Base-by-base conservation (phyloP, 1,140 invertebrate species). In the Sinonovacula constricta region DNA sequence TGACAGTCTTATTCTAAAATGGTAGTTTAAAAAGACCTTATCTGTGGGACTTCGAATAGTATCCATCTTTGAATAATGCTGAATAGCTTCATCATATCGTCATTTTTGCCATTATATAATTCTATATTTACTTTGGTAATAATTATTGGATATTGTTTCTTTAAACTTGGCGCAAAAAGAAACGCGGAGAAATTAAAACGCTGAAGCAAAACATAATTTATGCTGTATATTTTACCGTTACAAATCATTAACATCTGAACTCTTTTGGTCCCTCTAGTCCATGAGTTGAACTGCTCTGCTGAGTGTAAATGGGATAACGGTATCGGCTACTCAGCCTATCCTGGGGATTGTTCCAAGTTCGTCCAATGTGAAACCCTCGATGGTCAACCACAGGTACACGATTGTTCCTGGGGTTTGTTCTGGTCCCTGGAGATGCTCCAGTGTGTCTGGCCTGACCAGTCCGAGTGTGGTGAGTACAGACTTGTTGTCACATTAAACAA, bases 261-360 rank as follows among this genome's bases (percentile, higher is more conserved):
- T 28, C 59, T 22, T 0, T 0, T 26, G n/a, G 31, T 30, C 22
- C 10, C n/a, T 33, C 15, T 57, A 78, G 75, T 36, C 33, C 34
- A 12, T 12, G 12, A 34, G 24, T n/a, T 78, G n/a, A 69, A 69
- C 49, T 78, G 75, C 18, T 69, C 65, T 14, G 51, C 67, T 14
- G 75, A 78, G 54, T 78, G 75, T 53, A 78, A 69, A 49, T 78
- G 75, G 75, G 75, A 69, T 34, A 78, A 78, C 54, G 75, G 75
- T 22, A 78, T 78, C 14, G 75, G 75, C 2, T 78, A 78, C 56
- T 39, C 65, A 0, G 31, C 7, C 10, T 78, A 70, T 39, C 66
- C 65, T 0, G 75, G 75, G 15, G 75, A 78, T 14, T 78, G 75
- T 39, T 34, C 66, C 15, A 51, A 63, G 75, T 78, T 78, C 36